Conservation (phyloP, 2,888 invertebrate species). For the Prosapia bicincta region DNA sequence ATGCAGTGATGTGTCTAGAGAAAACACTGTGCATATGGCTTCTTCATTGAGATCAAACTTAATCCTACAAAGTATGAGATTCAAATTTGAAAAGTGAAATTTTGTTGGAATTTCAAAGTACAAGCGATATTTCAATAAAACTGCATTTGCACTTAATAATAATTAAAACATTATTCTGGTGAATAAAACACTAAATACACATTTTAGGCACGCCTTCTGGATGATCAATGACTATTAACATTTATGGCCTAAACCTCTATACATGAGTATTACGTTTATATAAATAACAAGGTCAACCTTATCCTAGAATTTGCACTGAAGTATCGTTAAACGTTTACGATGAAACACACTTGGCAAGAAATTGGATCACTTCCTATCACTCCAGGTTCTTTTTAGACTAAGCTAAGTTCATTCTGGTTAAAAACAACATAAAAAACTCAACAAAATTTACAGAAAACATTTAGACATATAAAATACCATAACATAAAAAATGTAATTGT, state of each 20-base stretch:
- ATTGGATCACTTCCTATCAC: not conserved
- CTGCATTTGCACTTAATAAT: not conserved
- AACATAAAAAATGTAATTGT: slow-evolving; percentile 10
- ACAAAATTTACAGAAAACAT: not conserved
- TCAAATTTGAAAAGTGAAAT: not conserved
- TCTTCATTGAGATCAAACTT: not conserved
- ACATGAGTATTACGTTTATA: not conserved
- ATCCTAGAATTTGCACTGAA: not conserved
- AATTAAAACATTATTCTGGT: not conserved
- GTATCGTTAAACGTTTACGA: not conserved
- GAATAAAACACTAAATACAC: not conserved
- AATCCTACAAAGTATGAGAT: not conserved
- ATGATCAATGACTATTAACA: not conserved
- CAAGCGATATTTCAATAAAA: not conserved
- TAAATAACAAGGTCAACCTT: not conserved
- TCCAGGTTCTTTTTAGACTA: not conserved
- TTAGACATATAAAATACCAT: not conserved
- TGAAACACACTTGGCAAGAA: slow-evolving; percentile 23
- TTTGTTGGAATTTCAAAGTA: not conserved
- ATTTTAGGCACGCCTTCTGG: not conserved
- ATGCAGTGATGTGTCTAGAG: not conserved
- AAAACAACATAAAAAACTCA: not conserved
- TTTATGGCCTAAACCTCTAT: not conserved
- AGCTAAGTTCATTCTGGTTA: not conserved
- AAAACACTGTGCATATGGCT: not conserved